A percentile compares a stretch with the other conserved stretches of the same genome.
phyloP scores from a whole-genome alignment of 1,140 invertebrate species.

The Heliconius eleuchia region DNA sequence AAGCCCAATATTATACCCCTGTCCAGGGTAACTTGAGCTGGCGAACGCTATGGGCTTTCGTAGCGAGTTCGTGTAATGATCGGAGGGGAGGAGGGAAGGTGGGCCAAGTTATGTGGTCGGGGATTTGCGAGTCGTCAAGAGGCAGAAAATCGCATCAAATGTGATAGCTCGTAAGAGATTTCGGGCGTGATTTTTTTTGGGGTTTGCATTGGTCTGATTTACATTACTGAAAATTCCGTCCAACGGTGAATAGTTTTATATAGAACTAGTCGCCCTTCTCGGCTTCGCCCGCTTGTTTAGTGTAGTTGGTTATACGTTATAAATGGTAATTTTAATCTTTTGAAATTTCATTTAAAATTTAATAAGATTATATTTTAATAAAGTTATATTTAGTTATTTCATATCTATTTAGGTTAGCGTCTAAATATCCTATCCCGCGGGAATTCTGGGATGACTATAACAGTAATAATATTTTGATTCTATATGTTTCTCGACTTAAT shows the following conservation, averaged over 20 bases:
- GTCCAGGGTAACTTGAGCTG: constrained; percentile 29
- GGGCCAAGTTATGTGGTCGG: constrained; percentile 38
- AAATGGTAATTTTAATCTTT: too few species aligned
- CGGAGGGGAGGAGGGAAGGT: not conserved
- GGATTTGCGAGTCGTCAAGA: constrained; percentile 57
- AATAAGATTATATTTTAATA: too few species aligned
- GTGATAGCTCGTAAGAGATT: constrained; percentile 36
- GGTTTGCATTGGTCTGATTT: not conserved
- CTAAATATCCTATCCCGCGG: too few species aligned
- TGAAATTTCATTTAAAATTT: too few species aligned
- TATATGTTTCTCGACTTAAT: too few species aligned
- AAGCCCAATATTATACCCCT: constrained; percentile 35
- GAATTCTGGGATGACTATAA: too few species aligned
- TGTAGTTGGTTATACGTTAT: too few species aligned
- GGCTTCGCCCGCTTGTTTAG: too few species aligned
- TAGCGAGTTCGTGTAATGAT: not conserved
- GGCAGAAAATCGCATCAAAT: constrained; percentile 63
- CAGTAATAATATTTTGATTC: too few species aligned
- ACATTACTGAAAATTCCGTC: not conserved
- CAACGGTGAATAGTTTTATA: not conserved
- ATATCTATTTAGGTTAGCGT: too few species aligned
- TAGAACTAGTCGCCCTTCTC: not conserved
- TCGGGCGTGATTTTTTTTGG: constrained; percentile 23
- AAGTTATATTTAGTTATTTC: too few species aligned
- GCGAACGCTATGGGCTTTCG: not conserved